Base-by-base conservation (phyloP, 2,888 invertebrate genomes). In the Diplazon laetatorius region DNA sequence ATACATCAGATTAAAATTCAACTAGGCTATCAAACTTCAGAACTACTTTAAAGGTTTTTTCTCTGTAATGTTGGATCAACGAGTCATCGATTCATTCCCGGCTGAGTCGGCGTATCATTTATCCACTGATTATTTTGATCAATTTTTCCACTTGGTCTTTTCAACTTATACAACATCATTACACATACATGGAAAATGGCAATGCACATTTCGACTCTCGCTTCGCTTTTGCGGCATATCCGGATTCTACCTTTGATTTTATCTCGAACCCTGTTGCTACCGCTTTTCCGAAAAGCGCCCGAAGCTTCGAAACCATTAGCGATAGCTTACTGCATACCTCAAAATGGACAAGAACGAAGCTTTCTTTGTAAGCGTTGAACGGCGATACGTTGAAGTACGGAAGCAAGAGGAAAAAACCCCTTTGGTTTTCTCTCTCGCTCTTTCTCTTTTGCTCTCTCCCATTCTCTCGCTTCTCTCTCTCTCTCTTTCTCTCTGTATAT, bases 341-440 rank as follows among this genome's bases (percentile, higher is more conserved):
- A 25, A 35, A 30, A 52, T 65, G 39, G 35, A 20, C 44, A 60
- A 35, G 35, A 44, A 66, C 63, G 39, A 60, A 46, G 48, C 42
- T 22, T 14, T 70, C 65, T 48, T 65, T 65, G 30, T 63, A 50
- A 25, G 52, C 16, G 30, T 60, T 77, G 52, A 52, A 71, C 68
- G 59, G 59, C 44, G 57, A 59, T 60, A 60, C 39, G 39, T 46
- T 46, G 52, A 30, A 37, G 62, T 46, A 59, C 42, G 62, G 71
- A n/a, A n/a, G n/a, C n/a, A n/a, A n/a, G n/a, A n/a, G n/a, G n/a
- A n/a, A n/a, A n/a, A n/a, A n/a, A n/a, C 68, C 35, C 66, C 46
- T 46, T 42, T 30, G 6, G 2, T 14, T 72, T 65, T 50, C 50
- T 72, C 65, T 65, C 52, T 25, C 14, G 2, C 0, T 2, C 55